A percentile compares a stretch with the other conserved stretches of the same genome.
Conservation (phyloP, 2,888 invertebrate species). For the Drosophila mimica region DNA sequence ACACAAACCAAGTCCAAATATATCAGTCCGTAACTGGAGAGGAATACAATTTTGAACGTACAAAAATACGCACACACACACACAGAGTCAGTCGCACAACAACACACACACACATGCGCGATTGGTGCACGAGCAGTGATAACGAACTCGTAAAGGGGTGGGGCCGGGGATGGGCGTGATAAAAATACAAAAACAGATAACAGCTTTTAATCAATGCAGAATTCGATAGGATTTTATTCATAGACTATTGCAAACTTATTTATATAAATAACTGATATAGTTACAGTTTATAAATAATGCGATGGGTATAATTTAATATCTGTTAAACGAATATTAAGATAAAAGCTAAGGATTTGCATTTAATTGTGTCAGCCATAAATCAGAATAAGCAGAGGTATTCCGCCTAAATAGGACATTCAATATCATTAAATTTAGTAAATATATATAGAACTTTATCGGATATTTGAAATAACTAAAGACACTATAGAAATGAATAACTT, state of each 20-base stretch:
- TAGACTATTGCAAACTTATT: not conserved
- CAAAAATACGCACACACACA: not conserved
- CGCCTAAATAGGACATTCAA: not conserved
- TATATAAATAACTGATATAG: not conserved
- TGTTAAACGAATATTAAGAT: not conserved
- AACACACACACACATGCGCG: slow-evolving; percentile 14
- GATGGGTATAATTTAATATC: not conserved
- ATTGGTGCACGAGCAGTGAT: slow-evolving; percentile 63
- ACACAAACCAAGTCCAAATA: slow-evolving; percentile 3
- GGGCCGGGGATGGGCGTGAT: not conserved
- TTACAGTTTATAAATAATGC: not conserved
- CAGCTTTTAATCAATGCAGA: not conserved
- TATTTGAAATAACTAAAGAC: not conserved
- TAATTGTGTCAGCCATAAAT: not conserved
- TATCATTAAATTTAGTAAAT: not conserved
- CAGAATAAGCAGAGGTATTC: not conserved
- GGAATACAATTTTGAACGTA: not conserved
- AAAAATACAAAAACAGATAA: not conserved
- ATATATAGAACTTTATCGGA: not conserved
- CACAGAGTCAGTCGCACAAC: slow-evolving; percentile 3
- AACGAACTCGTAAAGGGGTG: slow-evolving; percentile 55
- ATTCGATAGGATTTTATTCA: slow-evolving; percentile 1
- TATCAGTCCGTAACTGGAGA: not conserved
- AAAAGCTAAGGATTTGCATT: not conserved
- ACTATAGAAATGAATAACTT: not conserved